Conservation (phyloP, 2,888 invertebrate species). For the Trichopoda pennipes region DNA sequence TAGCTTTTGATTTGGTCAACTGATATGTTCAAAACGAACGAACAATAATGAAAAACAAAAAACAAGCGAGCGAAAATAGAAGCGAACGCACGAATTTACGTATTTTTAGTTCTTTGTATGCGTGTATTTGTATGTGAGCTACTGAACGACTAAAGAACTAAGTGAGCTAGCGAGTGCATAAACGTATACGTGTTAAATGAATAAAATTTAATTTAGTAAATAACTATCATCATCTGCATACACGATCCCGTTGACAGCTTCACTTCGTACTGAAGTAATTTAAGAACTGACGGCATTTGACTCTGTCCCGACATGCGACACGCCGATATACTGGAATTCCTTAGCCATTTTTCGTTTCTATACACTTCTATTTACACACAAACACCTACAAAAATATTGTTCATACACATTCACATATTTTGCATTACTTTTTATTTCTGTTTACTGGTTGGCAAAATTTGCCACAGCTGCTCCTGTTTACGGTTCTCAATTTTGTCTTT, state of each 20-base stretch:
- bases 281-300: slow-evolving; percentile 66
- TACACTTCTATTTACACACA: neutral
- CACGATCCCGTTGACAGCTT: slow-evolving; percentile 68
- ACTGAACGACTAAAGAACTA: slow-evolving; percentile 25
- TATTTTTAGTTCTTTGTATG: slow-evolving; percentile 6
- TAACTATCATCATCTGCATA: slow-evolving; percentile 53
- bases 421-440: slow-evolving; percentile 43
- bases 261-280: slow-evolving; percentile 67
- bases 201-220: slow-evolving; percentile 45
- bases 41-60: neutral
- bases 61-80: slow-evolving; percentile 18
- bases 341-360: slow-evolving; percentile 44
- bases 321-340: slow-evolving; percentile 63
- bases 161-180: slow-evolving; percentile 16
- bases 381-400: neutral
- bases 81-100: slow-evolving; percentile 48
- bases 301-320: slow-evolving; percentile 65
- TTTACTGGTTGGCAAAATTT: slow-evolving; percentile 36
- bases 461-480: slow-evolving; percentile 40
- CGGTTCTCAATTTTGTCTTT: slow-evolving; percentile 34
- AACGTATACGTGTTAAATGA: slow-evolving; percentile 24
- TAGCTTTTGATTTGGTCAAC: slow-evolving; percentile 35
- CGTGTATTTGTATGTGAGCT: slow-evolving; percentile 21
- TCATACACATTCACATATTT: neutral
- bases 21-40: slow-evolving; percentile 29